Evolutionary conservation across 2,797 vertebrate genomes (phyloP), one percentile per base, ranked within the genome.

Genomic region (Knipowitschia caucasica): DNA sequence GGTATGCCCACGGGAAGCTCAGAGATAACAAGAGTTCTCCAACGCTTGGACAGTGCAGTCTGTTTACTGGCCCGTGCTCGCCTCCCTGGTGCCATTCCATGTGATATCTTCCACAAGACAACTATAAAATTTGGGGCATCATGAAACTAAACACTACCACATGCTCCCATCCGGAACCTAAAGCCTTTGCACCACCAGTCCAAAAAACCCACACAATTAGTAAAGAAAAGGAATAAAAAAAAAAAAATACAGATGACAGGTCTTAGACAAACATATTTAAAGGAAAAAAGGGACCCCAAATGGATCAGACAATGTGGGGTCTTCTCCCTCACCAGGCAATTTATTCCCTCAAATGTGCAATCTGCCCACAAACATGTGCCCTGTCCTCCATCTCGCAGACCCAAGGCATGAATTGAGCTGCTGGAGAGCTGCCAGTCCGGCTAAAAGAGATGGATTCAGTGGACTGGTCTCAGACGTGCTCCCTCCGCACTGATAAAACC

Each of bases 91-190:
- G 49, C 67, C 54, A 53, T 69, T 88, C 88, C 85, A 90, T 84
- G 72, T 20, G 56, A 86, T 83, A 87, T 85, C 66, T 88, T 87
- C 84, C 87, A 73, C 64, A 81, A 86, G 87, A 83, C 78, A 43
- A 79, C 69, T 67, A 76, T 77, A 75, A 88, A 86, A 86, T 83
- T 78, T 66, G 55, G 68, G 83, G 88, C 73, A 86, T 88, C 88
- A 90, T 70, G 56, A 85, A 89, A 78, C 81, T 90, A 90, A 90
- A 91, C 83, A 89, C 80, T 78, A 86, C 85, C 88, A 90, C 88
- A 91, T 91, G 89, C 84, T 89, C 86, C 81, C 84, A 87, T 88
- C 87, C 79, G 86, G 84, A 84, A 5, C 80, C 67, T 52, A 69
- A 60, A 82, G 67, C 56, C 53, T 71, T 46, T 24, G 18, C 53